Base-by-base conservation (phyloP, 2,797 vertebrate species). In the Enteromius afrohamiltoni region DNA sequence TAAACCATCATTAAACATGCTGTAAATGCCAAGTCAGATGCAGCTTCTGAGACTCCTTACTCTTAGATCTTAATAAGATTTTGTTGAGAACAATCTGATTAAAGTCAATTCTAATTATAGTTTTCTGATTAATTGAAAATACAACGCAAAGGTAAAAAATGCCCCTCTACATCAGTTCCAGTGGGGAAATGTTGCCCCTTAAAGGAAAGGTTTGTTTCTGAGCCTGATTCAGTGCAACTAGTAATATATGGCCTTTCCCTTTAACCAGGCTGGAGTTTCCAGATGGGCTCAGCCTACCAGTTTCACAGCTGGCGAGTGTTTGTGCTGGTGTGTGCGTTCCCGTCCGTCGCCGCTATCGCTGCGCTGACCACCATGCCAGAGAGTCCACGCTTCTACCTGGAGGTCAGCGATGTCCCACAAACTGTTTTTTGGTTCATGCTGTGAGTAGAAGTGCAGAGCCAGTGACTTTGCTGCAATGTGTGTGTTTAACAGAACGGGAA, bases 291-390 rank as follows among this genome's bases (percentile, higher is more conserved):
- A 0, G 98, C 98, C 0, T 99, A 99, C 91, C 98, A 99, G 89
- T 99, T 99, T 94, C 98, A 99, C 92, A 99, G 98, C 95, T 99
- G 98, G 98, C 95, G 98, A 26, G 98, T 99, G 76, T 99, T 99
- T 8, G 98, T 99, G 31, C 90, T 99, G 78, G 97, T 99, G 87
- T 98, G 97, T 79, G 98, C 97, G 86, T 97, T 99, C 78, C 98
- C 98, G 26, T 93, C 98, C 0, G 97, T 99, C 78, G 97, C 97
- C 1, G 97, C 98, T 93, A 98, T 99, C 1, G 97, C 93, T 8
- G 97, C 98, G 0, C 96, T 99, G 90, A 97, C 95, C 92, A 98
- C 95, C 21, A 98, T 98, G 97, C 98, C 98, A 0, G 98, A 99
- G 92, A 99, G 98, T 92, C 98, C 97, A 0, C 97, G 97, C 88